A percentile compares a stretch with the other conserved stretches of the same genome.
Conservation (phyloP, 1,140 invertebrate genomes). For the Latrodectus geometricus region DNA sequence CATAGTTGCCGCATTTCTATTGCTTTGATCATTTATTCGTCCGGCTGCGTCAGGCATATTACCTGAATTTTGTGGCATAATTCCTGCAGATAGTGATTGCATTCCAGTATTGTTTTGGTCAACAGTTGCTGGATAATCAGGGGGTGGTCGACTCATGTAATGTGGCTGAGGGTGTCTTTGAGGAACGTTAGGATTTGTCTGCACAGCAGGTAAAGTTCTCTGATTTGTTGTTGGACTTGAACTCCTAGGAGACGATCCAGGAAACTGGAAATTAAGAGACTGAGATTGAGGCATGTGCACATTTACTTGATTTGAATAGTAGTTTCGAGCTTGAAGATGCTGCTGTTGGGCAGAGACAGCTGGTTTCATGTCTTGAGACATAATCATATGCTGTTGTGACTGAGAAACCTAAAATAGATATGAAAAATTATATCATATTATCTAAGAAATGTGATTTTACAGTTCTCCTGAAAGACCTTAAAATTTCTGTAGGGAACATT, state of each 20-base stretch:
- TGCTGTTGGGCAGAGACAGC: slow-evolving; percentile 6
- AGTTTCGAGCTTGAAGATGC: neutral
- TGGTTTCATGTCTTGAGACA: slow-evolving; percentile 21
- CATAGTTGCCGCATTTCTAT: slow-evolving; percentile 10
- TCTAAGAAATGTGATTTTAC: no score
- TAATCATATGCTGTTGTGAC: slow-evolving; percentile 10
- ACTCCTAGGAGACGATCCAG: neutral
- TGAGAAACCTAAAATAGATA: slow-evolving; percentile 31
- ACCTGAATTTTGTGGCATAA: slow-evolving; percentile 16
- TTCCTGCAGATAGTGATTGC: neutral
- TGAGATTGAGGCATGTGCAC: slow-evolving; percentile 19
- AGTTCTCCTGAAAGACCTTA: no score
- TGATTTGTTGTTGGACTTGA: slow-evolving; percentile 23
- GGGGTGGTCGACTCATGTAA: slow-evolving; percentile 39
- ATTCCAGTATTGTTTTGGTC: slow-evolving; percentile 5
- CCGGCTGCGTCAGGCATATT: slow-evolving; percentile 16
- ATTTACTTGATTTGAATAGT: neutral
- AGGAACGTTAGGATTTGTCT: neutral
- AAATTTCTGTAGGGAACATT: no score
- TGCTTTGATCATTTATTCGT: slow-evolving; percentile 7
- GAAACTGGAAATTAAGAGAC: slow-evolving; percentile 28
- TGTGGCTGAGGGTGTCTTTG: slow-evolving; percentile 1
- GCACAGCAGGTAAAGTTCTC: neutral
- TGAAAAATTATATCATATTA: neutral
- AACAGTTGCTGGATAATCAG: slow-evolving; percentile 42